These are phyloP conservation scores for Homalodisca vitripennis DNA, from an alignment of 1,140 invertebrate genomes.

Conservation along the genomic window DNA sequence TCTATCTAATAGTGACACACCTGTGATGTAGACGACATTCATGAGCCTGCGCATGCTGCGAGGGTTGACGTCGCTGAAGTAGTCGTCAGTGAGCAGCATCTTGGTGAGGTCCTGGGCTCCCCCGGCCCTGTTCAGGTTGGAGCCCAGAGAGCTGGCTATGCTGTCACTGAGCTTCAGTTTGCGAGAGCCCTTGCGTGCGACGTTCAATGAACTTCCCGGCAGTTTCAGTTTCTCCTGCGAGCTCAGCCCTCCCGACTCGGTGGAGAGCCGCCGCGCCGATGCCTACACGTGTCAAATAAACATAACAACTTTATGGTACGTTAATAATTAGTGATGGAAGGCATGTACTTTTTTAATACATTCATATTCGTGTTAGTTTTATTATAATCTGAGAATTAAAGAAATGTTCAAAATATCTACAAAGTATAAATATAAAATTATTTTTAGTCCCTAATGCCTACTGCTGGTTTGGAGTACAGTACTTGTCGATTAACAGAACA, in stretches of 20 bases:
- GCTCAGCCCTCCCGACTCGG: slow-evolving; percentile 70
- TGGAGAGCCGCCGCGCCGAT: slow-evolving; percentile 71
- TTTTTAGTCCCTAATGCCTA: too few relatives aligned
- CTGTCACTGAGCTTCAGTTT: slow-evolving; percentile 81
- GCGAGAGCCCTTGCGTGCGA: slow-evolving; percentile 55
- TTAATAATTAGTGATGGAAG: too few relatives aligned
- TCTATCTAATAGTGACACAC: too few relatives aligned
- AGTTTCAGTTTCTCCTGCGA: slow-evolving; percentile 67
- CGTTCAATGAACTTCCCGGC: slow-evolving; percentile 30
- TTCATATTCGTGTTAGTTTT: too few relatives aligned
- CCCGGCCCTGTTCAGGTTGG: slow-evolving; percentile 75
- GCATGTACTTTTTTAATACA: too few relatives aligned
- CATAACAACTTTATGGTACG: too few relatives aligned
- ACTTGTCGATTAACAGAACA: too few relatives aligned
- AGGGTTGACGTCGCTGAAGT: slow-evolving; percentile 97
- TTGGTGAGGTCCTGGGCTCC: slow-evolving; percentile 73
- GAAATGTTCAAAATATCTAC: too few relatives aligned
- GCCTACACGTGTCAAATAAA: too few relatives aligned
- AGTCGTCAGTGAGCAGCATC: slow-evolving; percentile 90
- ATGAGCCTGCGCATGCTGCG: slow-evolving; percentile 93
- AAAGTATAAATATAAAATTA: too few relatives aligned
- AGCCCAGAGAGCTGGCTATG: slow-evolving; percentile 85
- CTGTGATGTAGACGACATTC: slow-evolving; percentile 97
- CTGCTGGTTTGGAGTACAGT: too few relatives aligned
- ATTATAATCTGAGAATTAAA: too few relatives aligned